A percentile compares a stretch with the other conserved stretches of the same genome.
These are phyloP conservation scores for Tryphoninae sp. DNA, from an alignment of 2,888 invertebrate genomes.

Conservation along the genomic window DNA sequence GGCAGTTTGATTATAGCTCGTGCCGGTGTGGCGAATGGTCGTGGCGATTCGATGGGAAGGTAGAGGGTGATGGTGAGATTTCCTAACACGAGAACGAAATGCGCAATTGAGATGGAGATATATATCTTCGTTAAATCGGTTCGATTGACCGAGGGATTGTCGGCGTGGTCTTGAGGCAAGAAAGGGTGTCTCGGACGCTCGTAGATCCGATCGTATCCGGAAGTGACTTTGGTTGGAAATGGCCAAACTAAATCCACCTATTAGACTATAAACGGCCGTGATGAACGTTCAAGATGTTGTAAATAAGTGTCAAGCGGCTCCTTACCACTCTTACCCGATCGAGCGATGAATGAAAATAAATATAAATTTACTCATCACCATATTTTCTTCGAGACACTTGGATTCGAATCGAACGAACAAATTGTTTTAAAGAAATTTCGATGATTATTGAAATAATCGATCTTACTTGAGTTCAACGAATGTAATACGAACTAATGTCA, in stretches of 20 bases:
- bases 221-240: constrained; percentile 3
- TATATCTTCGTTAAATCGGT: constrained; percentile 56
- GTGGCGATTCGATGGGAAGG: neutral
- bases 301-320: neutral
- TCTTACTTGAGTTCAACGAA: too few species aligned
- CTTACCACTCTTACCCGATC: neutral
- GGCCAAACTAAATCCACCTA: neutral
- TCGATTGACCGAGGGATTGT: constrained; percentile 59
- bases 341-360: neutral
- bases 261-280: constrained; percentile 14
- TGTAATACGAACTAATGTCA: too few species aligned
- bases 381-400: too few species aligned
- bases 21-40: constrained; percentile 24
- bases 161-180: constrained; percentile 22
- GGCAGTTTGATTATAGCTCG: constrained; percentile 25
- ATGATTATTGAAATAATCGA: too few species aligned
- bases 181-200: constrained; percentile 21
- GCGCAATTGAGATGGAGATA: neutral
- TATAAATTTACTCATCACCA: neutral
- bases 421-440: too few species aligned
- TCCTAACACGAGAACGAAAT: constrained; percentile 44
- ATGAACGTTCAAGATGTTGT: neutral
- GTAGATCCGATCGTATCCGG: constrained; percentile 1
- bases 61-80: constrained; percentile 27
- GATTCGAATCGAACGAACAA: too few species aligned